Evolutionary conservation across 2,113 vertebrate genomes (phyloP).

Genomic region (Otolemur garnettii): DNA sequence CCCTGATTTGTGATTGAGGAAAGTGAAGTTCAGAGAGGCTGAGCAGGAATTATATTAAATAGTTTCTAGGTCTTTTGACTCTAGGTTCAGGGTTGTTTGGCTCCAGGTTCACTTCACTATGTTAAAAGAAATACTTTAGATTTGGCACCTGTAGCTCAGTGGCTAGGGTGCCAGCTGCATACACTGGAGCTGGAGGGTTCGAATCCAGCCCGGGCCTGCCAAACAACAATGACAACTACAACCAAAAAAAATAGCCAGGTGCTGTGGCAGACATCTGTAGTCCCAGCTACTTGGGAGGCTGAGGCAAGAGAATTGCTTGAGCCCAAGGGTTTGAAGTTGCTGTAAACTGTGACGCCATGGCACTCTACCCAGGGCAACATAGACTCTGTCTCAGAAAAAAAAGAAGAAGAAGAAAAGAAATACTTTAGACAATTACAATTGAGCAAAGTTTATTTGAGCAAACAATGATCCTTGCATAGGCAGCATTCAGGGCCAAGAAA

Average conservation of each 20-base stretch:
- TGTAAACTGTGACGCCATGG: too few species aligned
- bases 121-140: background rate
- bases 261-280: too few species aligned
- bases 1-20: background rate
- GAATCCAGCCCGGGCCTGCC: too few species aligned
- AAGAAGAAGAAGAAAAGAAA: background rate
- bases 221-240: background rate
- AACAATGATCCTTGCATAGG: background rate
- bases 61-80: background rate
- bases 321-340: too few species aligned
- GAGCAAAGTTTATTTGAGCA: background rate
- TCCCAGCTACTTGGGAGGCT: too few species aligned
- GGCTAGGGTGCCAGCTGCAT: too few species aligned
- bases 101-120: background rate
- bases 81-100: background rate
- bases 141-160: too few species aligned
- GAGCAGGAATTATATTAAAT: background rate
- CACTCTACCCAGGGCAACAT: too few species aligned
- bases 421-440: background rate
- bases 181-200: too few species aligned
- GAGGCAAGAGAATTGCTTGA: too few species aligned
- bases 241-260: background rate
- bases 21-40: background rate
- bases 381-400: background rate
- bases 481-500: background rate